phyloP scores from a whole-genome alignment of 2,888 invertebrate genomes.

The Diabrotica balteata region DNA sequence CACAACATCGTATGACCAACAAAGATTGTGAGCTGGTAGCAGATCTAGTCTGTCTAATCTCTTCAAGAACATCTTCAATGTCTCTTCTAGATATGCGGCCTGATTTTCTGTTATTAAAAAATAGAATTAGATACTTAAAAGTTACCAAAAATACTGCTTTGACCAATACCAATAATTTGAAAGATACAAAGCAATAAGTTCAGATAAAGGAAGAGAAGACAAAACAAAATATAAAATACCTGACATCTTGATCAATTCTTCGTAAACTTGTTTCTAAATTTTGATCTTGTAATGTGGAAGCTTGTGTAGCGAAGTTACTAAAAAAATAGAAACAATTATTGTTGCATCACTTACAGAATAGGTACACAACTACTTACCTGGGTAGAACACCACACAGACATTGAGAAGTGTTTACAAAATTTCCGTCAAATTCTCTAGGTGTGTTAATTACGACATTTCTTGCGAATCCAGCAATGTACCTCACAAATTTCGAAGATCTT shows the following conservation, averaged over 20 bases:
- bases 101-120: constrained; percentile 56
- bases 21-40: constrained; percentile 81
- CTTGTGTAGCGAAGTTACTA: constrained; percentile 68
- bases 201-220: no score
- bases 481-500: constrained; percentile 77
- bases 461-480: constrained; percentile 76
- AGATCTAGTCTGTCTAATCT: constrained; percentile 71
- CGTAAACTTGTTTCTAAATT: constrained; percentile 71
- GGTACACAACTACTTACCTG: constrained; percentile 53
- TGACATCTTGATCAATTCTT: constrained; percentile 75
- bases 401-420: constrained; percentile 63
- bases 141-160: no score
- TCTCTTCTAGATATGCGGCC: constrained; percentile 78
- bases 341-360: constrained; percentile 47
- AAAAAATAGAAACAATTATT: constrained; percentile 41
- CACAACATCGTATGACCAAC: constrained; percentile 83
- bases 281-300: constrained; percentile 66
- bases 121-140: no score
- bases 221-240: constrained; percentile 44
- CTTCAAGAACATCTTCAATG: constrained; percentile 80
- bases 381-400: constrained; percentile 63
- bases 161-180: no score
- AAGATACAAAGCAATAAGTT: no score
- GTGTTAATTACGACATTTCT: constrained; percentile 72
- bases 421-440: constrained; percentile 70